Percentiles rank a stretch among this genome's conserved stretches.
These are phyloP conservation scores for Mesocricetus auratus DNA, from an alignment of 2,113 vertebrate species.

Conservation along the genomic window DNA sequence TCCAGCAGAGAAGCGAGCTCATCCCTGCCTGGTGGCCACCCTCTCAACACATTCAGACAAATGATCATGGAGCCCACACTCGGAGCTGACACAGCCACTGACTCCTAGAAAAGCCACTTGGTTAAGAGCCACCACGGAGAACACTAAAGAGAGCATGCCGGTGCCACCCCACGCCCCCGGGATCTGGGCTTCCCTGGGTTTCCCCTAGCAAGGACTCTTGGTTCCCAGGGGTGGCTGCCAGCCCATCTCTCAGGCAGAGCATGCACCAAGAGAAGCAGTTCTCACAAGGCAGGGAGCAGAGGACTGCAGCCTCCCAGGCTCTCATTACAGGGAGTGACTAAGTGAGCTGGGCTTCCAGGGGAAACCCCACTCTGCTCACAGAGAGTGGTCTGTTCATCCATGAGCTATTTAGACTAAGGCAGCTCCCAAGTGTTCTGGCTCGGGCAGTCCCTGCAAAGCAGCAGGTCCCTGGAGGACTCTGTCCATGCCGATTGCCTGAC, in stretches of 20 bases:
- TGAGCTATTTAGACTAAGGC: slow-evolving; percentile 21
- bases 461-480: neutral
- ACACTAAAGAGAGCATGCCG: neutral
- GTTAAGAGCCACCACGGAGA: neutral
- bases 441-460: neutral
- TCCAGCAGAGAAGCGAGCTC: neutral
- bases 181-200: neutral
- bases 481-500: neutral
- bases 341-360: slow-evolving; percentile 75
- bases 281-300: slow-evolving; percentile 43
- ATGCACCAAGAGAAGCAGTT: neutral
- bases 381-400: slow-evolving; percentile 50
- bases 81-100: neutral
- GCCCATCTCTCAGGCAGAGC: neutral
- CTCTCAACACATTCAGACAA: neutral
- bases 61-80: neutral
- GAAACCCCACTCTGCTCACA: slow-evolving; percentile 67
- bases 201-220: neutral
- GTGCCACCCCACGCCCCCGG: neutral
- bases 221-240: neutral
- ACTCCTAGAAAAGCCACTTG: neutral
- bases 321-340: slow-evolving; percentile 74
- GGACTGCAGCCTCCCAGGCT: slow-evolving; percentile 56
- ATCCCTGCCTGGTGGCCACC: neutral
- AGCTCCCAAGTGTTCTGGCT: slow-evolving; percentile 3